Conservation (phyloP, 2,888 invertebrate species). For the Pheosia tremula region DNA sequence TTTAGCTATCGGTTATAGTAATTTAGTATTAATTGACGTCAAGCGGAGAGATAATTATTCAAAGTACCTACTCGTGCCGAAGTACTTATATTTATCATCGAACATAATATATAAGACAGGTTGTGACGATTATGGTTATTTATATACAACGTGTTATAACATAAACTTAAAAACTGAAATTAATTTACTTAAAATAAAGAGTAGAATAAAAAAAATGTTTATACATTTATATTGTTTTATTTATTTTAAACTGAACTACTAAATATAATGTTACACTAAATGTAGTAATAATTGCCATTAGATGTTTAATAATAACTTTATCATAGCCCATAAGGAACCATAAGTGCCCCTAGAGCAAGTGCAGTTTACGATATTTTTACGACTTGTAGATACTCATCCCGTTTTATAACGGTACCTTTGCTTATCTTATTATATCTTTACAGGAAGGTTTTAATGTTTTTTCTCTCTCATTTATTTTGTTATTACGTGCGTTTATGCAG, state of each 20-base stretch:
- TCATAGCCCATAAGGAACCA: slow-evolving; percentile 13
- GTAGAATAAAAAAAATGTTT: too few species aligned
- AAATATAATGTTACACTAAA: not conserved
- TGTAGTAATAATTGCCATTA: slow-evolving; percentile 13
- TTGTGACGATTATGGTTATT: too few species aligned
- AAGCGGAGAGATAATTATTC: not conserved
- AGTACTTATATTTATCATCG: too few species aligned
- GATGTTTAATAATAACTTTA: slow-evolving; percentile 9
- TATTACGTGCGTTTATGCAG: slow-evolving; percentile 54
- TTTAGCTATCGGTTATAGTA: slow-evolving; percentile 27
- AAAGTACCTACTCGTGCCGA: too few species aligned
- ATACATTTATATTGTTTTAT: too few species aligned
- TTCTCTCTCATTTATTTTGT: slow-evolving; percentile 56
- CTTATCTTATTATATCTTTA: slow-evolving; percentile 61
- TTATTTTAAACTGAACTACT: too few species aligned
- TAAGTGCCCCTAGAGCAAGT: slow-evolving; percentile 33
- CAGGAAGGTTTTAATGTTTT: slow-evolving; percentile 56
- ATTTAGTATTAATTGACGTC: slow-evolving; percentile 23
- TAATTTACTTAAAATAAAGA: too few species aligned
- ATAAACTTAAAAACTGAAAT: too few species aligned
- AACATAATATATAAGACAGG: too few species aligned
- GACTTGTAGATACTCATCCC: slow-evolving; percentile 56
- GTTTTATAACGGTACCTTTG: slow-evolving; percentile 56
- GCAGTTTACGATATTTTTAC: slow-evolving; percentile 58
- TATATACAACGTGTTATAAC: too few species aligned